Evolutionary conservation across 1,140 invertebrate genomes (phyloP).

Genomic region (Caenorhabditis elegans): DNA sequence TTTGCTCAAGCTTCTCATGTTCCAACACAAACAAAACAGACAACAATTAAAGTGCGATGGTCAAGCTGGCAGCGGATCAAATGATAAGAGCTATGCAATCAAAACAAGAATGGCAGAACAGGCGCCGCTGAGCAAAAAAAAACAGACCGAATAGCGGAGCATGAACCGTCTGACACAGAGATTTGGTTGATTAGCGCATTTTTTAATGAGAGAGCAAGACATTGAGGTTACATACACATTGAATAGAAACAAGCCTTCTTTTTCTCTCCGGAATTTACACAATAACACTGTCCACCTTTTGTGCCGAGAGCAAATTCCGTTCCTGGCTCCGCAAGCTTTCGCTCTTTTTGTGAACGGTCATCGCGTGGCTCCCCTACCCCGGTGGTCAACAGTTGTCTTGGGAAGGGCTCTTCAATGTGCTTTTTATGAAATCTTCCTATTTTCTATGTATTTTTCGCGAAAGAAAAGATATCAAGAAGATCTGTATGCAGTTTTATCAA

Average conservation of each 20-base stretch:
- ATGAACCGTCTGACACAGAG: constrained; percentile 4
- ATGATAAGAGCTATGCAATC: constrained; percentile 24
- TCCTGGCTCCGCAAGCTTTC: background rate
- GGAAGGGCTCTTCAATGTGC: background rate
- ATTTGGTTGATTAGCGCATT: background rate
- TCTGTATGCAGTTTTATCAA: constrained; percentile 6
- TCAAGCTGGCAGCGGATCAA: background rate
- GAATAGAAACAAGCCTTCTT: constrained; percentile 12
- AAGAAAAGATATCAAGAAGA: background rate
- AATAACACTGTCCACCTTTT: background rate
- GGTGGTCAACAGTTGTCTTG: background rate
- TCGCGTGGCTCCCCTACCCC: background rate
- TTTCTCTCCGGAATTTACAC: constrained; percentile 20
- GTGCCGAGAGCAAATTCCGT: background rate
- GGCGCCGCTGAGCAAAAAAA: background rate
- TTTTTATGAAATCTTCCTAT: constrained; percentile 16
- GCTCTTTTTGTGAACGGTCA: background rate
- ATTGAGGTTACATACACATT: constrained; percentile 15
- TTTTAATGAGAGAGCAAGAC: background rate
- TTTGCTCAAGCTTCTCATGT: no score
- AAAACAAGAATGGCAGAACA: background rate
- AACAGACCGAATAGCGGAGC: background rate
- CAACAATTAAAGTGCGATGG: no score
- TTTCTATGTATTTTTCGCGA: background rate
- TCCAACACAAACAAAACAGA: no score